Evolutionary conservation across 2,797 vertebrate species (phyloP).

Genomic region (Semotilus atromaculatus): DNA sequence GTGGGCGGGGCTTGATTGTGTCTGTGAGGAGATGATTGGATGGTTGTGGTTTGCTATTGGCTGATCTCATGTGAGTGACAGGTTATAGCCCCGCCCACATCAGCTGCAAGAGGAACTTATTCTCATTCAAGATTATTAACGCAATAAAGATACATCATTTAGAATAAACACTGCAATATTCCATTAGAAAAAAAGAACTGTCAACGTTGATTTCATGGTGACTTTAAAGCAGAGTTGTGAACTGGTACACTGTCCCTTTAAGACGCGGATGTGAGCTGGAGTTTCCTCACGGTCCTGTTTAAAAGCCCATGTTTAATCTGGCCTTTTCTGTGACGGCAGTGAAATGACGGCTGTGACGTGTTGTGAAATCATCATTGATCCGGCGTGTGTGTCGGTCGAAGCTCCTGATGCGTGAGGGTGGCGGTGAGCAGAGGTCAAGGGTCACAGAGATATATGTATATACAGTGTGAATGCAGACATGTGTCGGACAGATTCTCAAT

Average conservation of each 20-base stretch:
- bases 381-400: not conserved
- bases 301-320: slow-evolving; percentile 53
- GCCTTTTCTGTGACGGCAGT: slow-evolving; percentile 38
- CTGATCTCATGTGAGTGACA: not conserved
- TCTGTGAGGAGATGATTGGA: not conserved
- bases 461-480: not conserved
- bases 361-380: slow-evolving; percentile 52
- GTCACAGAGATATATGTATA: not conserved
- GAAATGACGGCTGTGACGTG: slow-evolving; percentile 36
- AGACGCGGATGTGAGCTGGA: not conserved
- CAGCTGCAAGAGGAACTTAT: not conserved
- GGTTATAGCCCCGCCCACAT: not conserved
- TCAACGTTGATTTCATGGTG: not conserved
- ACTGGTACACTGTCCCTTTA: not conserved
- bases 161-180: not conserved
- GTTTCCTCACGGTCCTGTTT: slow-evolving; percentile 24
- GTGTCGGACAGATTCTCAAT: too few species aligned
- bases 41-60: not conserved
- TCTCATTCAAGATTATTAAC: not conserved
- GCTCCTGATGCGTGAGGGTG: not conserved
- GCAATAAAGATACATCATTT: not conserved
- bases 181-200: not conserved
- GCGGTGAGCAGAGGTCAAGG: slow-evolving; percentile 42
- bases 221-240: not conserved
- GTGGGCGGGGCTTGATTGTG: too few species aligned